These are phyloP conservation scores for Electrophaes corylata DNA, from an alignment of 2,888 invertebrate species.

Conservation along the genomic window DNA sequence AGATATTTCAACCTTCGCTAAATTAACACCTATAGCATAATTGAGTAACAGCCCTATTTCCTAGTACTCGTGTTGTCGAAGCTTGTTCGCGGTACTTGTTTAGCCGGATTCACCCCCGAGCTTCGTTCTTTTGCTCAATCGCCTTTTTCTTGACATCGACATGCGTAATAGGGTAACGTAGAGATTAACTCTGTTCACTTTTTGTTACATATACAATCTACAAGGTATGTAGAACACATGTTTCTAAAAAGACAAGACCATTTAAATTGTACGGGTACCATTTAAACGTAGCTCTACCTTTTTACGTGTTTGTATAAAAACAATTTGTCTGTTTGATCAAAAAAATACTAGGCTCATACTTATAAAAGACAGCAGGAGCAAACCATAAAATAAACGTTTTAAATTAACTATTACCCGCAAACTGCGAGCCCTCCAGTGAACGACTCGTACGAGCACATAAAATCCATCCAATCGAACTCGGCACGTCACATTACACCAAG, in stretches of 20 bases:
- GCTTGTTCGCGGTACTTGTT: constrained; percentile 71
- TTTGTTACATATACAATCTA: constrained; percentile 62
- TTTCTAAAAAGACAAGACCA: not conserved
- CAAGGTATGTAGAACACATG: not conserved
- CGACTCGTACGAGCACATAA: constrained; percentile 69
- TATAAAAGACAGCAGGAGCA: constrained; percentile 45
- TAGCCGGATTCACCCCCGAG: constrained; percentile 53
- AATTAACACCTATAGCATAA: not conserved
- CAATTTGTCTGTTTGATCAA: not conserved
- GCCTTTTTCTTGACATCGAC: constrained; percentile 78
- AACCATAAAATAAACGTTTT: constrained; percentile 66
- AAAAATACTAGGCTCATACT: not conserved
- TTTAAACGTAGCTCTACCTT: too few species aligned
- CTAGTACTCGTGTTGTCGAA: constrained; percentile 65
- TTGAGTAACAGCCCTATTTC: constrained; percentile 35
- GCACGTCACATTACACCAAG: constrained; percentile 71
- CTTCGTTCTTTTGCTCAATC: constrained; percentile 69
- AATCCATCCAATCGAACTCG: constrained; percentile 76
- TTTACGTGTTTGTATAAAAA: not conserved
- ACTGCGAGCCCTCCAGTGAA: constrained; percentile 57
- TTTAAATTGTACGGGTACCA: not conserved
- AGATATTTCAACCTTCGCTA: not conserved
- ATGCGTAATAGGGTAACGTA: constrained; percentile 77
- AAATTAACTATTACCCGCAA: constrained; percentile 72
- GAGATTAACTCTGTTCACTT: constrained; percentile 76